phyloP scores from a whole-genome alignment of 2,888 invertebrate species.

The Hydrotaea cyrtoneurina region DNA sequence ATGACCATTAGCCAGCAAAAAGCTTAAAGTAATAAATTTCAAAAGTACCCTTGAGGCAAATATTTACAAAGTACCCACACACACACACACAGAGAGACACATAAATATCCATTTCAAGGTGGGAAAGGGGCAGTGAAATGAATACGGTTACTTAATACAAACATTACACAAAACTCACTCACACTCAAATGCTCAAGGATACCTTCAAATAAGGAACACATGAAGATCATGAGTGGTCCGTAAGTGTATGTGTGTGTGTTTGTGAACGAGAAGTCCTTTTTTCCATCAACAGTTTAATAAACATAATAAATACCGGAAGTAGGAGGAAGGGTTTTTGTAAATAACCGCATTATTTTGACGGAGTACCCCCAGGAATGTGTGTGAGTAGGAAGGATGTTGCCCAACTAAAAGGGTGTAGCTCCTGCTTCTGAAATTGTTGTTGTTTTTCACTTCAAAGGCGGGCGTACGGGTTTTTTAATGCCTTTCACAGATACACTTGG shows the following conservation, averaged over 20 bases:
- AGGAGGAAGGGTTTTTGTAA: conserved; percentile 70
- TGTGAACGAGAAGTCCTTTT: conserved; percentile 40
- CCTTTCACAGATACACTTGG: conserved; percentile 39
- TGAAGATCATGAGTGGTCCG: conserved; percentile 33
- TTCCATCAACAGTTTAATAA: conserved; percentile 39
- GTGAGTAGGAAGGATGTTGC: conserved; percentile 51
- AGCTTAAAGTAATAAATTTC: conserved; percentile 76
- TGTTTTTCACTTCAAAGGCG: conserved; percentile 27
- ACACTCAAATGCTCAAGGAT: not conserved
- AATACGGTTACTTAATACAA: conserved; percentile 62
- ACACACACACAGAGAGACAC: conserved; percentile 11
- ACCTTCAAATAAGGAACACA: not conserved
- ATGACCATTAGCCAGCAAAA: conserved; percentile 70
- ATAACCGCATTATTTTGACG: conserved; percentile 59
- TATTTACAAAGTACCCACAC: conserved; percentile 68
- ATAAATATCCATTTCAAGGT: conserved; percentile 9
- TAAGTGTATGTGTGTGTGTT: not conserved
- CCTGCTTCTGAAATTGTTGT: not conserved
- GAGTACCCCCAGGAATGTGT: conserved; percentile 20
- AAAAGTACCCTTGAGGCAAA: conserved; percentile 78
- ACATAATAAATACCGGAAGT: conserved; percentile 53
- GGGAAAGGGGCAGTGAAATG: conserved; percentile 65
- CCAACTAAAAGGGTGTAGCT: conserved; percentile 45
- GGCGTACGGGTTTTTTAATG: conserved; percentile 23
- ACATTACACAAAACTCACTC: conserved; percentile 16